Base-by-base conservation (phyloP, 1,140 invertebrate genomes). In the Aphis gossypii region DNA sequence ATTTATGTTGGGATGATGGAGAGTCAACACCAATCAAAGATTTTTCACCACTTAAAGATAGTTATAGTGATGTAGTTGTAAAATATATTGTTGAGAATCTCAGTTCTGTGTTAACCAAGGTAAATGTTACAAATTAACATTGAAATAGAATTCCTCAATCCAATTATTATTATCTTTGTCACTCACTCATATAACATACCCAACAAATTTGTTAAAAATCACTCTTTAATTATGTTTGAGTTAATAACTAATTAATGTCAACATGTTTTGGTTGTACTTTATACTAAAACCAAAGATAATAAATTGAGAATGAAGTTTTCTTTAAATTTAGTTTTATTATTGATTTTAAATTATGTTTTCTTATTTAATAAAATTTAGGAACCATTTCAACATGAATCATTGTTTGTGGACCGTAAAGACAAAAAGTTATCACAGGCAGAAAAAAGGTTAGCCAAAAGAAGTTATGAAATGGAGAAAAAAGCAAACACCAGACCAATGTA, bases 351-450 rank as follows among this genome's bases (percentile, higher is more conserved):
- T 25, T 89, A 48, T 46, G 8, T 93, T 90, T 5, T 88, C 35
- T 90, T 90, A 14, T 20, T 89, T 91, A 84, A 60, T 68, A 60
- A 25, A 68, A 2, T 44, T 94, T 94, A 97, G 96, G 97, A 98
- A 95, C 99, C 99, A 0, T 99, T 99, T 95, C 97, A 99, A 94
- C 99, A 99, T 95, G 99, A 99, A 95, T 99, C 98, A 41, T 95
- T 99, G 60, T 96, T 99, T 14, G 97, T 99, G 5, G 99, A 99
- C 95, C 96, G 98, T 56, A 99, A 99, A 95, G 99, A 99, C 94
- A 98, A 99, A 94, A 98, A 99, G 94, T 96, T 99, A 25, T 99
- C 98, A 6, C 98, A 98, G 95, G 97, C 98, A 48, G 99, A 99
- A 95, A 99, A 99, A 95, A 96, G 98, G 94, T 96, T 99, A 86